These are phyloP conservation scores for Pseudochirops corinnae DNA, from an alignment of 2,797 vertebrate genomes.

Conservation along the genomic window DNA sequence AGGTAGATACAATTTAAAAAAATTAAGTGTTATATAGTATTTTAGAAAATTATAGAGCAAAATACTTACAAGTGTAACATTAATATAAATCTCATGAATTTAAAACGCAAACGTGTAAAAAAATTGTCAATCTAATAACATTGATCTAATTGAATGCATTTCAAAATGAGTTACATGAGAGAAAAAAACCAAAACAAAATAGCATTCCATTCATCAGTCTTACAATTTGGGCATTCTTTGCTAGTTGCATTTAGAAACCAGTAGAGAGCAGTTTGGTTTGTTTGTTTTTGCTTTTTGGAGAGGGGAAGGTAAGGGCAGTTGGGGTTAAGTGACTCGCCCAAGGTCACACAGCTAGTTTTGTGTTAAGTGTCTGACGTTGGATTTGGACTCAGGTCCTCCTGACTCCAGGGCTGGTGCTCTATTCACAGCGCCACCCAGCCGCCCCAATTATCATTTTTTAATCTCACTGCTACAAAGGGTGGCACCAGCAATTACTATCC, in stretches of 20 bases:
- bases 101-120: neutral
- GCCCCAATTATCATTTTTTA: neutral
- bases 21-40: neutral
- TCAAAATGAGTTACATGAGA: neutral
- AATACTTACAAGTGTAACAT: neutral
- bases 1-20: neutral
- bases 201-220: neutral
- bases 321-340: no score
- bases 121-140: neutral
- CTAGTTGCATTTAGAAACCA: neutral
- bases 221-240: neutral
- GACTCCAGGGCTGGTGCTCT: no score
- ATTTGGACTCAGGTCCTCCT: no score
- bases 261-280: neutral
- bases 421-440: no score
- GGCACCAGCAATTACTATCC: neutral
- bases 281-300: no score
- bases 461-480: neutral
- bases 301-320: no score
- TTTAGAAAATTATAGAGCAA: neutral
- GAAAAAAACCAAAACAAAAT: neutral
- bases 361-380: no score
- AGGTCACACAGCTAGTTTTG: no score
- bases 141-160: neutral
- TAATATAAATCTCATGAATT: neutral